These are phyloP conservation scores for Halictus rubicundus DNA, from an alignment of 1,140 invertebrate genomes.

Conservation along the genomic window DNA sequence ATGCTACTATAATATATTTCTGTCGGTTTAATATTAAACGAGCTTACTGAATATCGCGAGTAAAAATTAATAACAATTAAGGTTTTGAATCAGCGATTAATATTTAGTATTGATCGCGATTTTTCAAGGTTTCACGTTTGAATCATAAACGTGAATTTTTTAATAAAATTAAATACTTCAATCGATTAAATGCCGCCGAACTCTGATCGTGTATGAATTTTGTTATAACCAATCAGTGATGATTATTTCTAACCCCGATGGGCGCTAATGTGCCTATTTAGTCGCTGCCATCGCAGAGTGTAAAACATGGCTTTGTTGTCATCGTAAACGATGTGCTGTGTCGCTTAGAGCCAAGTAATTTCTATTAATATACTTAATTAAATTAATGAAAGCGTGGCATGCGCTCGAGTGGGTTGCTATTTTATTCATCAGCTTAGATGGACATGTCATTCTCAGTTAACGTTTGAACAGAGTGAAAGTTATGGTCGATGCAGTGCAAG, in stretches of 20 bases:
- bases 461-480: constrained; percentile 42
- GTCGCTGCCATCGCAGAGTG: constrained; percentile 7
- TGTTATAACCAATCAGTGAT: not conserved
- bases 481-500: constrained; percentile 65
- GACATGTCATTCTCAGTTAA: constrained; percentile 54
- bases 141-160: too few relatives aligned
- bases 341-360: constrained; percentile 31
- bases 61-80: too few relatives aligned
- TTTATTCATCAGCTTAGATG: constrained; percentile 38
- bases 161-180: not conserved
- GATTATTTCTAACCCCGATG: not conserved
- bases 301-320: constrained; percentile 51
- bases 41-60: too few relatives aligned
- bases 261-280: not conserved
- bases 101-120: too few relatives aligned
- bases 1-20: too few relatives aligned
- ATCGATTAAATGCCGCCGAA: not conserved
- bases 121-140: too few relatives aligned
- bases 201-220: not conserved
- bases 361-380: constrained; percentile 51
- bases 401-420: constrained; percentile 25
- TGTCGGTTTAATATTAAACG: too few relatives aligned
- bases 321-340: constrained; percentile 7
- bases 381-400: constrained; percentile 42
- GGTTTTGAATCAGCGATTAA: too few relatives aligned